Evolutionary conservation across 2,888 invertebrate species (phyloP).

Genomic region (Hylaea fasciaria): DNA sequence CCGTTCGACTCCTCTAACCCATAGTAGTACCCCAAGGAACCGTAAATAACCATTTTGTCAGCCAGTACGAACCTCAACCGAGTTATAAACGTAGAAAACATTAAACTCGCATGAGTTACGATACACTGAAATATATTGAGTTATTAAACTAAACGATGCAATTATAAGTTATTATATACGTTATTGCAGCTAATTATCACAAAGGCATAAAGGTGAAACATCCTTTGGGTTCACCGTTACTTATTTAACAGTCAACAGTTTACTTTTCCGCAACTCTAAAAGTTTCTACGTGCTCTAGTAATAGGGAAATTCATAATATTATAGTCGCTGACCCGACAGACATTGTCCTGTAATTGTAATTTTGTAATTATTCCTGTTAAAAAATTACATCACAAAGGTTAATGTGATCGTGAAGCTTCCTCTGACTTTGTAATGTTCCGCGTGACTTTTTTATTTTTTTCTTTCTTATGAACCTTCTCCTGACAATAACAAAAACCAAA

Average conservation of each 20-base stretch:
- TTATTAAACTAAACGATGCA: conserved; percentile 27
- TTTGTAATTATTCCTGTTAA: too few species aligned
- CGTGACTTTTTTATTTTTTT: too few species aligned
- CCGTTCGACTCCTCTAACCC: conserved; percentile 7
- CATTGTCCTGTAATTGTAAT: too few species aligned
- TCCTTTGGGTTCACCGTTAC: neutral
- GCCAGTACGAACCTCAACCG: conserved; percentile 22
- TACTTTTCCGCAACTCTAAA: neutral
- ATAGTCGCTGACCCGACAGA: too few species aligned
- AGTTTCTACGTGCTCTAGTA: too few species aligned
- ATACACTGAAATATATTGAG: conserved; percentile 28
- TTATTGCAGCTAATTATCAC: conserved; percentile 5
- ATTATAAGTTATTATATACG: conserved; percentile 7
- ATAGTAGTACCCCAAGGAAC: conserved; percentile 22
- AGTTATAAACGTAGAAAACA: conserved; percentile 32
- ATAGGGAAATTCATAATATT: too few species aligned
- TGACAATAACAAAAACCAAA: too few species aligned
- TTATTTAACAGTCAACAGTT: neutral
- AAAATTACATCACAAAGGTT: too few species aligned
- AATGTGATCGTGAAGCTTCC: too few species aligned
- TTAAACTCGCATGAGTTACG: conserved; percentile 32
- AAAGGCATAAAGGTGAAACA: neutral
- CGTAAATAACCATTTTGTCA: conserved; percentile 36
- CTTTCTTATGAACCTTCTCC: too few species aligned
- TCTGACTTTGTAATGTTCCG: too few species aligned